Evolutionary conservation across 2,888 invertebrate species (phyloP).

Genomic region (Beris morrisii): DNA sequence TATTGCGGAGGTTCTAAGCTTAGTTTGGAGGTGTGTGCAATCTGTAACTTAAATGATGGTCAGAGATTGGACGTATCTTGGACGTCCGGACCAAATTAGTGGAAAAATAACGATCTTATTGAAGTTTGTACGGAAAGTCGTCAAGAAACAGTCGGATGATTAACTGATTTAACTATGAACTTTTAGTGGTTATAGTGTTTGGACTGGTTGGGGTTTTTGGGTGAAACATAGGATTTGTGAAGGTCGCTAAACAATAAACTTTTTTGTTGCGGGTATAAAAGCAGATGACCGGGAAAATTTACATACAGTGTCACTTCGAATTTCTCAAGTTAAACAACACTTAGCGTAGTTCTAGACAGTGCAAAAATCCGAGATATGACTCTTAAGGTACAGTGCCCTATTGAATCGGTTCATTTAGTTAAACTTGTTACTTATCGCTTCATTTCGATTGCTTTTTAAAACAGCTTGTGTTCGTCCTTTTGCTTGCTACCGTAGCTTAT

Average conservation of each 20-base stretch:
- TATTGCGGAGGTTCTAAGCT: too few relatives aligned
- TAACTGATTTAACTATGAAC: too few relatives aligned
- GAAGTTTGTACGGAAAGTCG: too few relatives aligned
- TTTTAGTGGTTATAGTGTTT: too few relatives aligned
- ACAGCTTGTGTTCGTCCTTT: constrained; percentile 3
- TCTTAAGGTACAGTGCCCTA: constrained; percentile 14
- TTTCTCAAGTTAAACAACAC: constrained; percentile 11
- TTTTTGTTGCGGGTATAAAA: constrained; percentile 20
- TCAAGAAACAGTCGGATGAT: too few relatives aligned
- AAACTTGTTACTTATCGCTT: not conserved
- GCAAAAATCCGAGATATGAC: constrained; percentile 2
- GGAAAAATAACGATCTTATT: too few relatives aligned
- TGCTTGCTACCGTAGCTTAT: not conserved
- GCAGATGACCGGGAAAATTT: constrained; percentile 30
- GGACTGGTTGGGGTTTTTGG: constrained; percentile 6
- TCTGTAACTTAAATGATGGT: too few relatives aligned
- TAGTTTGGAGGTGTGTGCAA: too few relatives aligned
- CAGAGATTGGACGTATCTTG: too few relatives aligned
- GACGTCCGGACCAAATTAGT: too few relatives aligned
- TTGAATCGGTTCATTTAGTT: not conserved
- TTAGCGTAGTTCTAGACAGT: not conserved
- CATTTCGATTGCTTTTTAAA: not conserved
- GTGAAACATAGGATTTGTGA: constrained; percentile 15
- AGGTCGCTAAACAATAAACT: constrained; percentile 24
- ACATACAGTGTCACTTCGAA: constrained; percentile 23